Conservation (phyloP, 2,888 invertebrate species). For the Chrysotoxum bicinctum region DNA sequence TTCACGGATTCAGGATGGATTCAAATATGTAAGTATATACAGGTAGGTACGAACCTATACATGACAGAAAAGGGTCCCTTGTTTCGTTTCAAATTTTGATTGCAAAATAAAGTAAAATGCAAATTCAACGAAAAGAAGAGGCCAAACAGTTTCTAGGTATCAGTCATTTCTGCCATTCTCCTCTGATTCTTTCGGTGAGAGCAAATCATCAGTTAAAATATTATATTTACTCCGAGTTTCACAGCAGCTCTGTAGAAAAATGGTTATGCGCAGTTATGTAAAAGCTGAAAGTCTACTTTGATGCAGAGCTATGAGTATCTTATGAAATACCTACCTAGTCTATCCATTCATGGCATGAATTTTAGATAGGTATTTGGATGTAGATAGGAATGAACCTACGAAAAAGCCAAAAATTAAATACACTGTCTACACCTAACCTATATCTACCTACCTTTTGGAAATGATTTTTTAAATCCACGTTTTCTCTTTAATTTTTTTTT, state of each 20-base stretch:
- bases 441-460: neutral
- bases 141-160: constrained; percentile 5
- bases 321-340: neutral
- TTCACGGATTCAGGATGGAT: neutral
- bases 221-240: constrained; percentile 12
- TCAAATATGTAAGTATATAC: too few relatives aligned
- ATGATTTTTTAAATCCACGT: neutral
- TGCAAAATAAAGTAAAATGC: neutral
- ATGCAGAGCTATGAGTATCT: neutral
- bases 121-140: constrained; percentile 2
- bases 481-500: neutral
- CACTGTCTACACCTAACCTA: neutral
- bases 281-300: neutral
- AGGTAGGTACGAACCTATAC: neutral
- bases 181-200: constrained; percentile 1
- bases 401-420: neutral
- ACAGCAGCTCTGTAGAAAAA: neutral
- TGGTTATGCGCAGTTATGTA: constrained; percentile 27
- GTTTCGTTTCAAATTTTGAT: constrained; percentile 15
- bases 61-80: neutral
- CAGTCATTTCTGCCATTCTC: constrained; percentile 15
- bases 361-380: neutral
- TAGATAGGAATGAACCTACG: neutral
- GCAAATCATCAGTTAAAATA: neutral
- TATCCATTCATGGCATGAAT: neutral